These are phyloP conservation scores for Dendroctonus ponderosae DNA, from an alignment of 1,140 invertebrate species.

Conservation along the genomic window DNA sequence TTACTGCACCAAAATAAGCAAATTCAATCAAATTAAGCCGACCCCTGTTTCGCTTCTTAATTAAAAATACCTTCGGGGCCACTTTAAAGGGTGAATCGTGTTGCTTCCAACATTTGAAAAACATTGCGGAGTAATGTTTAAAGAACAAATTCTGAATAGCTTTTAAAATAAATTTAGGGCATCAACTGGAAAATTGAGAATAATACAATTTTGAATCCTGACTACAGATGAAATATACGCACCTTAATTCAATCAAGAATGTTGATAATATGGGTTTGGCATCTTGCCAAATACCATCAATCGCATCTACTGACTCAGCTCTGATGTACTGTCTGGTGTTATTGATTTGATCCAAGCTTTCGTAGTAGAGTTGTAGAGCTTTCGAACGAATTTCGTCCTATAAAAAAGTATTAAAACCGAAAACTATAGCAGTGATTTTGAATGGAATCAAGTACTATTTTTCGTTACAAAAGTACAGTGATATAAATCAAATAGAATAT, in stretches of 20 bases:
- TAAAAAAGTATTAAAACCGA: slow-evolving; percentile 29
- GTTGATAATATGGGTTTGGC: slow-evolving; percentile 67
- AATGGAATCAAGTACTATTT: too few relatives aligned
- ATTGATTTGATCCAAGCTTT: slow-evolving; percentile 58
- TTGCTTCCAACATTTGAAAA: too few relatives aligned
- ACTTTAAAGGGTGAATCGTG: too few relatives aligned
- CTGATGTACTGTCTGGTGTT: slow-evolving; percentile 67
- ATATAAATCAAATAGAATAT: too few relatives aligned
- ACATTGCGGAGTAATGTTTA: too few relatives aligned
- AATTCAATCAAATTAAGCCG: not conserved
- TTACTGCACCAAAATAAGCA: too few relatives aligned
- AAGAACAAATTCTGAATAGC: too few relatives aligned
- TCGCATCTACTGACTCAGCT: slow-evolving; percentile 61
- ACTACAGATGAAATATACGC: slow-evolving; percentile 34
- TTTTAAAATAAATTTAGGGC: too few relatives aligned
- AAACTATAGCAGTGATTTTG: too few relatives aligned
- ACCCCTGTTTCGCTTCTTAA: not conserved
- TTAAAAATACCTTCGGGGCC: not conserved
- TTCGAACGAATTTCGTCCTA: slow-evolving; percentile 53
- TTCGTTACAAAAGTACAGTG: too few relatives aligned
- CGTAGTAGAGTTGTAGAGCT: slow-evolving; percentile 55
- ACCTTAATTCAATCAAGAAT: slow-evolving; percentile 72
- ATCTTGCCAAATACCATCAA: slow-evolving; percentile 71
- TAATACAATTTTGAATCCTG: too few relatives aligned
- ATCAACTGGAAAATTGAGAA: too few relatives aligned